Evolutionary conservation across 2,888 invertebrate species (phyloP).

Genomic region (Drosophila dives): DNA sequence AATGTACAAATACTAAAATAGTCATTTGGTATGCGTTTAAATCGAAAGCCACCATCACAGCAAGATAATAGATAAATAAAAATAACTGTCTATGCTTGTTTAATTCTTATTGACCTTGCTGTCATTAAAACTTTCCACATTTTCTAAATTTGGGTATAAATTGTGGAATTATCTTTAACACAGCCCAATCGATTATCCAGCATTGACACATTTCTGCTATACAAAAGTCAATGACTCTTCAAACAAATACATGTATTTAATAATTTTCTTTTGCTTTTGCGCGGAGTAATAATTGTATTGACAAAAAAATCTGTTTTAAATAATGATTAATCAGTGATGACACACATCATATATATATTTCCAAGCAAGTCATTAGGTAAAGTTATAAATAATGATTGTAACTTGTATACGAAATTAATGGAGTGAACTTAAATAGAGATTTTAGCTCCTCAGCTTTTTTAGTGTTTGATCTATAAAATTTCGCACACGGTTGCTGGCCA

Average conservation of each 20-base stretch:
- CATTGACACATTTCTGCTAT: not conserved
- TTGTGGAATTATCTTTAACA: not conserved
- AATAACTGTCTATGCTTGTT: not conserved
- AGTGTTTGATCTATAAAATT: slow-evolving; percentile 63
- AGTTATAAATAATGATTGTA: not conserved
- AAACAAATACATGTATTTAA: slow-evolving; percentile 10
- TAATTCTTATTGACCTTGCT: slow-evolving; percentile 31
- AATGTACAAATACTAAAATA: slow-evolving; percentile 65
- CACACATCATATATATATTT: slow-evolving; percentile 15
- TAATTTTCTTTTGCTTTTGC: slow-evolving; percentile 2
- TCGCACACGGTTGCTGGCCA: slow-evolving; percentile 65
- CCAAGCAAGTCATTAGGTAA: slow-evolving; percentile 10
- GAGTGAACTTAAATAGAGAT: not conserved
- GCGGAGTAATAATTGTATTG: slow-evolving; percentile 6
- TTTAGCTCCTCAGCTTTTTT: slow-evolving; percentile 16
- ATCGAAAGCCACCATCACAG: slow-evolving; percentile 27
- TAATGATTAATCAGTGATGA: slow-evolving; percentile 12
- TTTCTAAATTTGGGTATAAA: not conserved
- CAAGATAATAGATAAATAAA: slow-evolving; percentile 9
- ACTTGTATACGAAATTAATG: not conserved
- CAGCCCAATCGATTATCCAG: slow-evolving; percentile 1
- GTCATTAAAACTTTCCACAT: slow-evolving; percentile 5
- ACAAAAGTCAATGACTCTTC: slow-evolving; percentile 15
- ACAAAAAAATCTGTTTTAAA: not conserved
- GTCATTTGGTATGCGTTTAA: slow-evolving; percentile 49